Conservation (phyloP, 2,888 invertebrate genomes). For the Lithophane semibrunnea region DNA sequence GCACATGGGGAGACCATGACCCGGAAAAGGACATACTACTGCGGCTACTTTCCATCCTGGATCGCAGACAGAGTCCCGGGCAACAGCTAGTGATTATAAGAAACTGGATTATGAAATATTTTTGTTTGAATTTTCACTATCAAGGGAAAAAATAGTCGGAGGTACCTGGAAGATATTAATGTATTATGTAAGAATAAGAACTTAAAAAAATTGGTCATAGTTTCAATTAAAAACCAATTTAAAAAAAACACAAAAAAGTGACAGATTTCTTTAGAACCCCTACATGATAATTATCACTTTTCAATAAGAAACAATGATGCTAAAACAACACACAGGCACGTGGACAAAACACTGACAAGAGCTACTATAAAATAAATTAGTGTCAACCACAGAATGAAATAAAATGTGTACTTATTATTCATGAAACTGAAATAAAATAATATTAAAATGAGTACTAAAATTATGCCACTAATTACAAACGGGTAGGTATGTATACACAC, state of each 20-base stretch:
- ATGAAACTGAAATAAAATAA: constrained; percentile 13
- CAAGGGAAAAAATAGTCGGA: not conserved
- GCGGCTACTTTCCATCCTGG: too few species aligned
- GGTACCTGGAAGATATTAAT: not conserved
- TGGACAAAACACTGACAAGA: not conserved
- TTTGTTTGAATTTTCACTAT: not conserved
- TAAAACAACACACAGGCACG: too few species aligned
- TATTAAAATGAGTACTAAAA: constrained; percentile 30
- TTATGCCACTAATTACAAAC: constrained; percentile 39
- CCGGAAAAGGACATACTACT: too few species aligned
- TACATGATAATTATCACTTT: not conserved
- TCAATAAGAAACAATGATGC: not conserved
- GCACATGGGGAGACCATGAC: too few species aligned
- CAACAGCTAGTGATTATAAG: too few species aligned
- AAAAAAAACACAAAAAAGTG: too few species aligned
- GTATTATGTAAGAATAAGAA: not conserved
- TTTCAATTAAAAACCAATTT: not conserved
- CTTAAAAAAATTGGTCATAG: too few species aligned
- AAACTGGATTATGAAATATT: not conserved
- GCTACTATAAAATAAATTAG: not conserved
- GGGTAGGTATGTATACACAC: constrained; percentile 11
- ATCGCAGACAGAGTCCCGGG: too few species aligned
- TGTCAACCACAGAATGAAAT: not conserved
- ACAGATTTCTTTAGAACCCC: not conserved
- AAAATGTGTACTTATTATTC: constrained; percentile 2